These are phyloP conservation scores for Tylochromis polylepis DNA, from an alignment of 2,113 vertebrate species.

Conservation along the genomic window DNA sequence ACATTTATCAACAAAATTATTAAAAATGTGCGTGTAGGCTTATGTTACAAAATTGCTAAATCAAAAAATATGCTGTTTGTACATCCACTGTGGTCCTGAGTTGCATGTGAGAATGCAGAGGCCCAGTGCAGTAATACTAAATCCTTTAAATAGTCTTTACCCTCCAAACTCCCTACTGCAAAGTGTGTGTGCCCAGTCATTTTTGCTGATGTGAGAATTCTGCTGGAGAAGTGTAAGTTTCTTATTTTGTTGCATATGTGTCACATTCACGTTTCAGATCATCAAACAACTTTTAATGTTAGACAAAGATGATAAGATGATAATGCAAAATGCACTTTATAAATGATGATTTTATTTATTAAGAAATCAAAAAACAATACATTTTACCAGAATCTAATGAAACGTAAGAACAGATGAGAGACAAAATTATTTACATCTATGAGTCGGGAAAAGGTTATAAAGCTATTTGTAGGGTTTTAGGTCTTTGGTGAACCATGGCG, in stretches of 20 bases:
- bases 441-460: neutral
- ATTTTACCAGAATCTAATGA: neutral
- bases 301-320: neutral
- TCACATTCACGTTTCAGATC: neutral
- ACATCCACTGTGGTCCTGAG: neutral
- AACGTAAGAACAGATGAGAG: neutral
- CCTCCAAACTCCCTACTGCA: neutral
- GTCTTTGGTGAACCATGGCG: neutral
- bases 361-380: neutral
- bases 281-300: neutral
- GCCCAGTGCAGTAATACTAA: neutral
- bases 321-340: neutral
- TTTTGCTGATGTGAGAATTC: neutral
- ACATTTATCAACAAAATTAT: neutral
- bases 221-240: neutral
- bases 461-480: neutral
- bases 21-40: fast-evolving
- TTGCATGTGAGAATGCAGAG: neutral
- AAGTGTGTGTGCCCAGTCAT: neutral
- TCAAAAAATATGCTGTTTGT: neutral
- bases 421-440: neutral
- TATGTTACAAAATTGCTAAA: neutral
- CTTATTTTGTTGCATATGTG: neutral
- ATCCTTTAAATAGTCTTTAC: neutral
- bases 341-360: neutral